Base-by-base conservation (phyloP, 2,888 invertebrate species). In the Achlya flavicornis region DNA sequence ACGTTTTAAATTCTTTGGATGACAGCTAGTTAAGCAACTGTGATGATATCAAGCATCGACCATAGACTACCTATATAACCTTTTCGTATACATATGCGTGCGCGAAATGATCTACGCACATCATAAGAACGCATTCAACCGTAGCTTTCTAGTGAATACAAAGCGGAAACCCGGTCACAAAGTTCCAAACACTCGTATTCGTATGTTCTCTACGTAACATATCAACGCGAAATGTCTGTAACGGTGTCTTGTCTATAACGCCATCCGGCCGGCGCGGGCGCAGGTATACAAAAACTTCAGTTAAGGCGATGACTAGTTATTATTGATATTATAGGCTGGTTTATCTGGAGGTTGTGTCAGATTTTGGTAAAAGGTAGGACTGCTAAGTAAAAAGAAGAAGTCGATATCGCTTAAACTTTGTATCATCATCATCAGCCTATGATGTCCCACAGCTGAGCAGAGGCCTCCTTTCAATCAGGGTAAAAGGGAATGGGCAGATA, bases 101-200 rank as follows among this genome's bases (percentile, higher is more conserved):
- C 19, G 53, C 19, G 3, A 3, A 10, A 53, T 19, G 53, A 53
- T 41, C 41, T 53, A 53, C 53, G 19, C 16, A 53, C 53, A 12
- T n/a, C n/a, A n/a, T 12, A 48, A 48, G 14, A 48, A 16, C 38
- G 4, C 48, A 53, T 53, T 53, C 53, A 53, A 53, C 53, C 53
- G 19, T 19, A 53, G 53, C 53, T 53, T 53, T 53, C 53, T 53
- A 53, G 53, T 53, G 53, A 19, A 53, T 53, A 53, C 53, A 53
- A 53, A 53, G 19, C 53, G 53, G 53, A 53, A 53, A 53, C 53
- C 53, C 53, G 53, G 53, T 53, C 53, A 53, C 53, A 16, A 53
- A 53, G 19, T n/a, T 19, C 53, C 53, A 53, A 53, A 53, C 53
- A 46, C 12, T 12, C 12, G n/a, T 46, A 46, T n/a, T 46, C 19